phyloP scores from a whole-genome alignment of 2,113 vertebrate species.

The Neogale vison region DNA sequence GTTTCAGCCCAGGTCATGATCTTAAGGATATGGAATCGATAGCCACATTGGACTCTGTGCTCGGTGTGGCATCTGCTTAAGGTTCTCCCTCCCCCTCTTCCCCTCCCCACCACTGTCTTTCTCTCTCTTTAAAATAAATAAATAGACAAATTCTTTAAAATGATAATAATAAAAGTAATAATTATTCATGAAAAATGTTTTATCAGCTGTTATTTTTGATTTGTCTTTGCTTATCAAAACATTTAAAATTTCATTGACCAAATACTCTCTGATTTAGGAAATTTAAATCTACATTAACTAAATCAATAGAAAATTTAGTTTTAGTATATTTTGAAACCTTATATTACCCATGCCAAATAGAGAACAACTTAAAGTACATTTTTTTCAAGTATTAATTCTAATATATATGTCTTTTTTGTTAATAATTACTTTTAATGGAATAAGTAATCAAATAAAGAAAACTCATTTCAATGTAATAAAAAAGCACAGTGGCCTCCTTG shows the following conservation, averaged over 20 bases:
- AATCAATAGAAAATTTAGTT: conserved; percentile 28
- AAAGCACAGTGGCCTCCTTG: conserved; percentile 5
- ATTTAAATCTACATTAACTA: background rate
- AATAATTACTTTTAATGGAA: conserved; percentile 42
- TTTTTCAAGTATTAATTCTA: conserved; percentile 22
- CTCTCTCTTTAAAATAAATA: background rate
- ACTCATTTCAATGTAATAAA: conserved; percentile 20
- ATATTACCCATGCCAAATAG: background rate
- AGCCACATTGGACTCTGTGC: background rate
- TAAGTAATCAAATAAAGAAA: conserved; percentile 43
- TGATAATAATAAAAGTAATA: background rate
- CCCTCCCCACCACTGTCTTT: background rate
- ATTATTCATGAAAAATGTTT: conserved; percentile 12
- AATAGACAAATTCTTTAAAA: background rate
- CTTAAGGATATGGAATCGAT: background rate
- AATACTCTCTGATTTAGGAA: conserved; percentile 28
- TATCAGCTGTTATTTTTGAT: background rate
- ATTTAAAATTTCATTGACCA: conserved; percentile 23
- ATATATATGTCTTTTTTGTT: conserved; percentile 25
- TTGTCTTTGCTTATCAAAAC: background rate
- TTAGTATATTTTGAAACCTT: conserved; percentile 9
- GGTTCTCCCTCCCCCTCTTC: background rate
- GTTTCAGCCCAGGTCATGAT: background rate
- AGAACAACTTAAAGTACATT: background rate
- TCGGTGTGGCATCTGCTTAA: background rate